Evolutionary conservation across 1,140 invertebrate species (phyloP).

Genomic region (Saccostrea glomerata): DNA sequence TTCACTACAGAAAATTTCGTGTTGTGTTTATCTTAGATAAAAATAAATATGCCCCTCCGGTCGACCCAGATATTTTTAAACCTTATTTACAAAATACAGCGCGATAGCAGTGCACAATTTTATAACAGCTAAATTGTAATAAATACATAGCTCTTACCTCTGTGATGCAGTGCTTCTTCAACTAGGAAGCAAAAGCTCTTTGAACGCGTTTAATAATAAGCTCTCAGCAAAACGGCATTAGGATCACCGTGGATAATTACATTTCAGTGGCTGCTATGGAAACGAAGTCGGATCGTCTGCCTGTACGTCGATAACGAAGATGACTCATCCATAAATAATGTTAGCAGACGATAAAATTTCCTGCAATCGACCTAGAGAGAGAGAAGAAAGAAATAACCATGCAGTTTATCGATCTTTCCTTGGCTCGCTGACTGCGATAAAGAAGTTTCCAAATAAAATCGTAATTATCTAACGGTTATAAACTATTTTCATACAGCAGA

Average conservation of each 20-base stretch:
- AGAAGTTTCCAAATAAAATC: conserved; percentile 34
- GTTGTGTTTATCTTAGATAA: not conserved
- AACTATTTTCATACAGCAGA: not conserved
- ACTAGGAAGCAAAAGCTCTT: not conserved
- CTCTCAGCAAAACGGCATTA: not conserved
- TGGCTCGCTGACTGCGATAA: conserved; percentile 6
- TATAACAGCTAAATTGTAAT: not conserved
- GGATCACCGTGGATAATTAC: conserved; percentile 13
- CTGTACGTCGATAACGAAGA: conserved; percentile 23
- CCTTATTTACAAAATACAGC: not conserved
- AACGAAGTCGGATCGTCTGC: conserved; percentile 18
- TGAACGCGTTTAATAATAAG: not conserved
- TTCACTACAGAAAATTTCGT: not conserved
- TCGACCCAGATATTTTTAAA: not conserved
- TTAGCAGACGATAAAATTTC: conserved; percentile 36
- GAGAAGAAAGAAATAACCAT: not conserved
- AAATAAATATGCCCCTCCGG: not conserved
- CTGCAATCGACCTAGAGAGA: conserved; percentile 2
- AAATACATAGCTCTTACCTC: not conserved
- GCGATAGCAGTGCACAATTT: not conserved
- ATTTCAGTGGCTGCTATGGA: conserved; percentile 26
- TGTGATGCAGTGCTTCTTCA: not conserved
- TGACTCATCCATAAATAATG: conserved; percentile 38
- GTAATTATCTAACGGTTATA: conserved; percentile 29
- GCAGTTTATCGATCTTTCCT: not conserved